Evolutionary conservation across 1,140 invertebrate species (phyloP), one percentile per base, ranked within the genome.

Genomic region (Rhyzopertha dominica): DNA sequence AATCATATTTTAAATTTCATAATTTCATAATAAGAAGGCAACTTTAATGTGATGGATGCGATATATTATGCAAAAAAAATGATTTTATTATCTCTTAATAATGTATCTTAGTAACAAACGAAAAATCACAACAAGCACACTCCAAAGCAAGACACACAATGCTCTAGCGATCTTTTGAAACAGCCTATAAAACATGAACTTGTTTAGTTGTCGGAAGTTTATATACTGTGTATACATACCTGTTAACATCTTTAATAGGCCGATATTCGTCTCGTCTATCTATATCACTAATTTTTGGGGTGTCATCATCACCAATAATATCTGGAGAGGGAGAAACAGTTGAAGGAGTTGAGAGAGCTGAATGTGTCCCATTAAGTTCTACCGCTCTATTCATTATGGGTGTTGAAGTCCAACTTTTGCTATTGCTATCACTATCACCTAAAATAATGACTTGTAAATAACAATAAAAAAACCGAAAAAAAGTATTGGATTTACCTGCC

Each of bases 301-400:
- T 47, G n/a, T 77, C 75, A 54, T 78, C 74, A 47, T 78, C 75
- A 17, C 74, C 54, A 16, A 63, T 70, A 10, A 68, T 69, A 47
- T 72, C 67, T 43, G 73, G 52, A 49, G 75, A 76, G 2, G 77
- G 77, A 35, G 76, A 78, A 47, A 79, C 76, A 19, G 77, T 79
- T 31, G 75, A 78, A 2, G 77, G 77, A 2, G 77, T 79, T 5
- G 76, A 79, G 43, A 66, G 69, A 9, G 74, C 72, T 54, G 75
- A 77, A 40, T 65, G 69, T 4, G 69, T 68, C 28, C 72, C 72
- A 54, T 74, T 72, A 26, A 68, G 51, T 22, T 66, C 58, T 54
- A 20, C 43, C 43, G 70, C 65, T 31, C 69, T 62, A 13, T 69
- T 69, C 32, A 69, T 69, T 23, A 74, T 56, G 5, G 74, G 71